These are phyloP conservation scores for Sebastolobus altivelis DNA, from an alignment of 2,797 vertebrate genomes.

Conservation along the genomic window DNA sequence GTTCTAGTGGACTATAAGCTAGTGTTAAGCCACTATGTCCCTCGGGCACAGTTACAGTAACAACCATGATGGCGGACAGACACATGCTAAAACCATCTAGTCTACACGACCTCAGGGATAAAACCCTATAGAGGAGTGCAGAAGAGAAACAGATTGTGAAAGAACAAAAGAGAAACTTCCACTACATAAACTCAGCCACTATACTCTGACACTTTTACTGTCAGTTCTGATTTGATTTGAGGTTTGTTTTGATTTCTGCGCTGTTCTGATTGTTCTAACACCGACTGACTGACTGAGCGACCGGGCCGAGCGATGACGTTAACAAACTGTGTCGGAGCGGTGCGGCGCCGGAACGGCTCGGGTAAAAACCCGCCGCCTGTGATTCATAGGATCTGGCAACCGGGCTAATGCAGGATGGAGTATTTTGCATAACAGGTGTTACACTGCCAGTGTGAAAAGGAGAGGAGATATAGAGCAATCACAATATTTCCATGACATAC, in stretches of 20 bases:
- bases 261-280: constrained; percentile 10
- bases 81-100: constrained; percentile 45
- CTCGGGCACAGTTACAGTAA: constrained; percentile 39
- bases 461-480: constrained; percentile 30
- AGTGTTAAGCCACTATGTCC: constrained; percentile 41
- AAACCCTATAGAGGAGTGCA: not conserved
- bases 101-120: not conserved
- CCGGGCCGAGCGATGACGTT: not conserved
- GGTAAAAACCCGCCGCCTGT: constrained; percentile 1
- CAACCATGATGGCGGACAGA: constrained; percentile 30
- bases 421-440: constrained; percentile 42
- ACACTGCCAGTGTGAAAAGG: constrained; percentile 11
- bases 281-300: not conserved
- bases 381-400: constrained; percentile 23
- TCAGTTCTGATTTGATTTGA: constrained; percentile 6
- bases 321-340: constrained; percentile 1
- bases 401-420: constrained; percentile 10
- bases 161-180: constrained; percentile 10
- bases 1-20: constrained; percentile 26
- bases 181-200: constrained; percentile 4
- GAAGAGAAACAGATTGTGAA: constrained; percentile 20
- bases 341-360: not conserved
- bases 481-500: constrained; percentile 57
- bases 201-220: constrained; percentile 7
- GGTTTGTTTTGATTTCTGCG: constrained; percentile 5